These are phyloP conservation scores for Sussaba pulchella DNA, from an alignment of 2,888 invertebrate species.

Conservation along the genomic window DNA sequence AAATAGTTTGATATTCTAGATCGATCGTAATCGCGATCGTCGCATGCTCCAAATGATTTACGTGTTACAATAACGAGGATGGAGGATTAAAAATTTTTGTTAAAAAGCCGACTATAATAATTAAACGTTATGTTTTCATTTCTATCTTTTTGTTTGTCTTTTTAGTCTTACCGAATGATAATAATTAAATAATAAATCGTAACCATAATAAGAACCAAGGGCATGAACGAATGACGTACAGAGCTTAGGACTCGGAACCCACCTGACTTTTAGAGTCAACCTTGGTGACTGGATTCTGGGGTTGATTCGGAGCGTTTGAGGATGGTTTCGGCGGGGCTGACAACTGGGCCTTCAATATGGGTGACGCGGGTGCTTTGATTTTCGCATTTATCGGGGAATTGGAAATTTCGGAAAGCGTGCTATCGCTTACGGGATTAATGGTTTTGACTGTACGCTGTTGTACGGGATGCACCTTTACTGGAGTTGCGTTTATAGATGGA, in stretches of 20 bases:
- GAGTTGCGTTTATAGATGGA: slow-evolving; percentile 78
- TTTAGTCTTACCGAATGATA: slow-evolving; percentile 50
- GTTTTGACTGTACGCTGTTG: slow-evolving; percentile 82
- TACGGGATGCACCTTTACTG: slow-evolving; percentile 85
- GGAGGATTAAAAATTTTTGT: slow-evolving; percentile 23
- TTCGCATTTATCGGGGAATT: slow-evolving; percentile 75
- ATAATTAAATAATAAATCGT: slow-evolving; percentile 52
- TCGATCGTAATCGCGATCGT: slow-evolving; percentile 23
- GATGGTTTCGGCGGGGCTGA: slow-evolving; percentile 88
- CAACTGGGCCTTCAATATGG: slow-evolving; percentile 94
- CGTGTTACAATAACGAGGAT: slow-evolving; percentile 49
- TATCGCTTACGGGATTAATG: slow-evolving; percentile 80
- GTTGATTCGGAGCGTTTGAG: slow-evolving; percentile 75
- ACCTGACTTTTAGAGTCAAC: slow-evolving; percentile 87
- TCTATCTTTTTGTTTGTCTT: too few relatives aligned
- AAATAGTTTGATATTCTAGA: slow-evolving; percentile 13
- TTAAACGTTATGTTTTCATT: slow-evolving; percentile 44
- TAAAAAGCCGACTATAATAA: slow-evolving; percentile 49
- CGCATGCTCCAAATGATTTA: slow-evolving; percentile 31
- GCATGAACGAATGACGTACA: slow-evolving; percentile 76
- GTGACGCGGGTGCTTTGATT: slow-evolving; percentile 88
- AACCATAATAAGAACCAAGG: slow-evolving; percentile 67
- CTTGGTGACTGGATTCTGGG: slow-evolving; percentile 82
- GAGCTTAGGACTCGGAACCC: slow-evolving; percentile 83
- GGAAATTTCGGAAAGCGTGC: slow-evolving; percentile 78